Percentiles rank a stretch among this genome's conserved stretches.
These are phyloP conservation scores for Cricetomys ansorgei DNA, from an alignment of 2,113 vertebrate genomes.

Conservation along the genomic window DNA sequence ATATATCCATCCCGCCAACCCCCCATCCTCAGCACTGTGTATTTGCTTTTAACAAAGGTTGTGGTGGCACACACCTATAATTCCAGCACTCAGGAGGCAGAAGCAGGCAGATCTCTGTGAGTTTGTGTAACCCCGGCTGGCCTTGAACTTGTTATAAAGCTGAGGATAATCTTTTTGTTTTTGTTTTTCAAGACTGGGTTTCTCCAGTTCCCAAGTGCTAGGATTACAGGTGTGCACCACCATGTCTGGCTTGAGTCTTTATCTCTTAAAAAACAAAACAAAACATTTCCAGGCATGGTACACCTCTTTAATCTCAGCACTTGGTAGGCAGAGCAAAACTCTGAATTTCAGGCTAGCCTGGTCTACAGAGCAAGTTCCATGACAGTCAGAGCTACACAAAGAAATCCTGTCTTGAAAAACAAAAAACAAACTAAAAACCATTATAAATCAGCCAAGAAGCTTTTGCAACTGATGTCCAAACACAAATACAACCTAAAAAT, in stretches of 20 bases:
- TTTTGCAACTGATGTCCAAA: not conserved
- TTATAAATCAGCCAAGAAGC: slow-evolving; percentile 23
- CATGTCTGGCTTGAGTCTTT: not conserved
- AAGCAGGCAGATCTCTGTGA: too few species aligned
- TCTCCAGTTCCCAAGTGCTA: not conserved
- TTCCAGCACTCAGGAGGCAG: too few species aligned
- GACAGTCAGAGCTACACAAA: not conserved
- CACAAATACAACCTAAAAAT: slow-evolving; percentile 23
- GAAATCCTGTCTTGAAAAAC: not conserved
- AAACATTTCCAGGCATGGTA: not conserved
- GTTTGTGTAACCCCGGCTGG: not conserved
- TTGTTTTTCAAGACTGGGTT: too few species aligned
- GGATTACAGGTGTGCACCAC: not conserved
- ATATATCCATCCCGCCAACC: too few species aligned
- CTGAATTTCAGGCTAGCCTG: not conserved
- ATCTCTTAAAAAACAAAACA: not conserved
- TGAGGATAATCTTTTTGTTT: not conserved
- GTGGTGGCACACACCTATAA: too few species aligned
- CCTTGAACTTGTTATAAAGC: not conserved
- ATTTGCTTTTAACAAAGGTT: not conserved
- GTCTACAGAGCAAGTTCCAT: not conserved
- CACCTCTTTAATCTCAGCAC: not conserved
- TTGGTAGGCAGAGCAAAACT: not conserved
- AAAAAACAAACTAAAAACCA: not conserved
- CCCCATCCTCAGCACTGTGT: too few species aligned